phyloP scores from a whole-genome alignment of 92 coral and sea anemone species.

The Metridium senile region DNA sequence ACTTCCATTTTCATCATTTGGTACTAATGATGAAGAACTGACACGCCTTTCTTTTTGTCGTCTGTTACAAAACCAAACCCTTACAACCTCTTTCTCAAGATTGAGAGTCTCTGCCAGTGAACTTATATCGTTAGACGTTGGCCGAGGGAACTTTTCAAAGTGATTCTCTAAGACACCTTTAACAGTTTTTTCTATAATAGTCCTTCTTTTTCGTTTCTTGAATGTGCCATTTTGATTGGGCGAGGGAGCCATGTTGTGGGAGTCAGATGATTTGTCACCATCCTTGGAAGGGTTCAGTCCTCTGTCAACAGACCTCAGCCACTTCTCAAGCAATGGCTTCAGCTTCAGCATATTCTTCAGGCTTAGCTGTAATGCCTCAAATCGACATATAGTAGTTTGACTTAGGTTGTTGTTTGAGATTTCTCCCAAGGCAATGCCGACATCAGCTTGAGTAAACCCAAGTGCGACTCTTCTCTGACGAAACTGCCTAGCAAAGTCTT shows the following conservation, averaged over 20 bases:
- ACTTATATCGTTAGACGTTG: conserved; percentile 55
- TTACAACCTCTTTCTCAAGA: conserved; percentile 60
- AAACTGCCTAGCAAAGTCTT: conserved; percentile 77
- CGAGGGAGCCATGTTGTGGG: neutral
- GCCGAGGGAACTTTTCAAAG: conserved; percentile 55
- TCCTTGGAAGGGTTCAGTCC: conserved; percentile 32
- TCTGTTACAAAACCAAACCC: conserved; percentile 78
- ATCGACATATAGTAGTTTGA: conserved; percentile 84
- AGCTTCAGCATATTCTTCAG: conserved; percentile 80
- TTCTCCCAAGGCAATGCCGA: conserved; percentile 73
- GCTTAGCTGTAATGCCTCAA: conserved; percentile 81
- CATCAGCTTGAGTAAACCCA: conserved; percentile 79
- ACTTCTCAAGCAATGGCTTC: conserved; percentile 64
- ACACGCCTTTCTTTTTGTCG: conserved; percentile 69
- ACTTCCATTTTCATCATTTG: conserved; percentile 24
- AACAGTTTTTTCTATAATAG: conserved; percentile 58
- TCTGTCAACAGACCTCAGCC: conserved; percentile 65
- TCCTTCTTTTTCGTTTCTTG: conserved; percentile 62
- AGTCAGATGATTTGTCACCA: conserved; percentile 9
- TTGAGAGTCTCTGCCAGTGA: conserved; percentile 49
- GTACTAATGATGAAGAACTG: conserved; percentile 36
- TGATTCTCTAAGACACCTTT: conserved; percentile 54
- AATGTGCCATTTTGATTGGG: conserved; percentile 41
- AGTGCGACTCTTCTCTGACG: conserved; percentile 69
- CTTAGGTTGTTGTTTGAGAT: conserved; percentile 73